A percentile compares a stretch with the other conserved stretches of the same genome.
Evolutionary conservation across 2,113 vertebrate genomes (phyloP).

Genomic region (Dromiciops gliroides): DNA sequence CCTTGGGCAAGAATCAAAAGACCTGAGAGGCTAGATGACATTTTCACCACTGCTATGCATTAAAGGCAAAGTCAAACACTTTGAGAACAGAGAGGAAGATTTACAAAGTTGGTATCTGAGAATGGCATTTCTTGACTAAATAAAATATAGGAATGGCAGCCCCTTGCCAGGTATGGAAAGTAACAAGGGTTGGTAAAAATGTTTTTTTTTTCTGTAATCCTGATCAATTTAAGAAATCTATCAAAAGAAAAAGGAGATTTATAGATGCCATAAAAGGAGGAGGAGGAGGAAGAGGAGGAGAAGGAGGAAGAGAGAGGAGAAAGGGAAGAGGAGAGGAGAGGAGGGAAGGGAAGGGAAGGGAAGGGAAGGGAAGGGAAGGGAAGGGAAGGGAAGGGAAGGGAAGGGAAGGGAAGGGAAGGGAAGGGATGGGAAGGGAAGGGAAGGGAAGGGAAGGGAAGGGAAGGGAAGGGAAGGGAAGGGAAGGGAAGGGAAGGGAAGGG

Average conservation of each 20-base stretch:
- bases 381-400: too few species aligned
- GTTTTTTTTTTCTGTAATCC: background rate
- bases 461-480: fast-evolving
- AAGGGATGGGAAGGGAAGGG: background rate
- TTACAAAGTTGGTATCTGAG: background rate
- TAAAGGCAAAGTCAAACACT: background rate
- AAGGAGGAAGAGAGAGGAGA: background rate
- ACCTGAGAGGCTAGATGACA: background rate
- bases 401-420: background rate
- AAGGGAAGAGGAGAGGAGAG: fast-evolving
- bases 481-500: background rate
- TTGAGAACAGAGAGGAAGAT: background rate
- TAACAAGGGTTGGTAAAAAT: background rate
- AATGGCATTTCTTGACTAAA: background rate
- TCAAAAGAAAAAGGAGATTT: background rate
- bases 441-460: background rate
- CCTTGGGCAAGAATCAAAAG: background rate
- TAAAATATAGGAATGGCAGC: background rate
- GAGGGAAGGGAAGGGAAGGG: too few species aligned
- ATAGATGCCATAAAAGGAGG: background rate
- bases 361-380: background rate
- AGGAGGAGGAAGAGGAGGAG: fast-evolving
- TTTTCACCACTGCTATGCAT: background rate
- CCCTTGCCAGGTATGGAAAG: background rate
- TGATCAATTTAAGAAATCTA: background rate